Evolutionary conservation across 2,113 vertebrate species (phyloP).

Genomic region (Odocoileus hemionus): DNA sequence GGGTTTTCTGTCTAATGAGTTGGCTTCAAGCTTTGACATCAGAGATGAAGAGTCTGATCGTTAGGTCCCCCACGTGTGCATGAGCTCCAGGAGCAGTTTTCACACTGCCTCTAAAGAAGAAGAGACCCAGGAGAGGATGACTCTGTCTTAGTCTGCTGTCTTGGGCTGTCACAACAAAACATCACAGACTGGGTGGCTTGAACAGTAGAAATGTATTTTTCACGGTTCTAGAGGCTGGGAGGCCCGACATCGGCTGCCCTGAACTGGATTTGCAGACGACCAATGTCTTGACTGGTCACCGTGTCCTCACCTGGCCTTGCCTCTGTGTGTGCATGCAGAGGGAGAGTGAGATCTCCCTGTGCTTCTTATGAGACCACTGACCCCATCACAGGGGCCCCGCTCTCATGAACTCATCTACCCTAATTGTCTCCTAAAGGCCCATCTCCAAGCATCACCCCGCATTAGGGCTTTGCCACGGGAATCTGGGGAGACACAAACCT

Average conservation of each 20-base stretch:
- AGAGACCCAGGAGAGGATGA: neutral
- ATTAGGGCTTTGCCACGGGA: neutral
- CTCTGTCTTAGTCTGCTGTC: neutral
- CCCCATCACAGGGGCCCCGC: neutral
- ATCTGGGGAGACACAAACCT: neutral
- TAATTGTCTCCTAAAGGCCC: neutral
- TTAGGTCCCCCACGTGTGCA: neutral
- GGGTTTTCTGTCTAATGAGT: neutral
- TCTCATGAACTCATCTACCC: neutral
- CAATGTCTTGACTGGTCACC: neutral
- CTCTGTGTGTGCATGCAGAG: neutral
- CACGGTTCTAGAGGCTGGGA: neutral
- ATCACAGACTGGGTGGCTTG: neutral
- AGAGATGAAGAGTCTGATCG: neutral
- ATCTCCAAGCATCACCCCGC: neutral
- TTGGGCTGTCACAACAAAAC: neutral
- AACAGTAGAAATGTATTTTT: neutral
- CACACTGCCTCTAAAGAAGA: neutral
- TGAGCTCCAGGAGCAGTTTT: neutral
- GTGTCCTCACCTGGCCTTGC: neutral
- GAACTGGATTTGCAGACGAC: neutral
- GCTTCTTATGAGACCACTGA: neutral
- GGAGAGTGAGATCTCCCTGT: neutral
- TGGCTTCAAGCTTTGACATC: neutral
- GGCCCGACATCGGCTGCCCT: too few species aligned